Evolutionary conservation across 2,797 vertebrate species (phyloP), one percentile per base, ranked within the genome.

Genomic region (Liparis tanakae): DNA sequence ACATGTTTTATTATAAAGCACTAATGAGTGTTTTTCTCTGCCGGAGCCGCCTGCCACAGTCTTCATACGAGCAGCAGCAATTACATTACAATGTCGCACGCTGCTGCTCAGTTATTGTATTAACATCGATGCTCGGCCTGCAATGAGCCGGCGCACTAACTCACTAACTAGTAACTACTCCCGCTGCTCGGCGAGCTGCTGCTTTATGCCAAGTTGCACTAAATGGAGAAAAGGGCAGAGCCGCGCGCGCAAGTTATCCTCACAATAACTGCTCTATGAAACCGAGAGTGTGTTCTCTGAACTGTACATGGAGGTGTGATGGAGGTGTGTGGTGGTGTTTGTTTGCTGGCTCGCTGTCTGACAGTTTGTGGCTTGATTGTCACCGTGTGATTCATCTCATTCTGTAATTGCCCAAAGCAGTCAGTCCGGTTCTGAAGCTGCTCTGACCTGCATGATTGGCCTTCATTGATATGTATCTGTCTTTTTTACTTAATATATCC

Each of bases 31-130:
- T 9, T 62, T 22, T 22, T 61, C 43, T 34, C 60, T 68, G 10
- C 69, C 44, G 55, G 51, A 71, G 83, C n/a, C n/a, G n/a, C n/a
- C n/a, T n/a, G n/a, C n/a, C n/a, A n/a, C n/a, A n/a, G n/a, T n/a
- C n/a, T n/a, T n/a, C n/a, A n/a, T n/a, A n/a, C n/a, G n/a, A 90
- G 85, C 58, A 82, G 79, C 84, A 83, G 90, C 84, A 89, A 92
- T 93, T 91, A 86, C 83, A 90, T 88, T 81, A 87, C 73, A 92
- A 92, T 93, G 89, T 92, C 91, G 92, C 91, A 88, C 87, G 75
- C 88, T 86, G 79, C 87, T 82, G 79, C 89, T 78, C 76, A 48
- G 70, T 93, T 91, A 92, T 93, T 91, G 75, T 90, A 91, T 93
- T 92, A 93, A 90, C 88, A 92, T 93, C 75, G 90, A 93, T 76